Conservation (phyloP, 1,140 invertebrate species). For the Olivierus martensii region DNA sequence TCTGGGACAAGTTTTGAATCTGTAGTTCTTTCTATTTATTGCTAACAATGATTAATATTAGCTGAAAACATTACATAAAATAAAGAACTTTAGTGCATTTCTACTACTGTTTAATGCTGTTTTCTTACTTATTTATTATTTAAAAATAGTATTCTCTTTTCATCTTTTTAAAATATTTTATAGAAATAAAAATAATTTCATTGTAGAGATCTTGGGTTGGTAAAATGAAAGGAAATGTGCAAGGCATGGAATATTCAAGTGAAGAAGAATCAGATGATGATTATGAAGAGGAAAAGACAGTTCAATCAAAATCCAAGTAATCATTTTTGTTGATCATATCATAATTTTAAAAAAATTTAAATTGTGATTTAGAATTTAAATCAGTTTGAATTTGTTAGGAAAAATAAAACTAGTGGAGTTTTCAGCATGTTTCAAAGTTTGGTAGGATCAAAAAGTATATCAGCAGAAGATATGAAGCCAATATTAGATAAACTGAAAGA, state of each 20-base stretch:
- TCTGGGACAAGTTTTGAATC: no score
- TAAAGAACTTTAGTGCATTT: no score
- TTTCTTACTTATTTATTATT: no score
- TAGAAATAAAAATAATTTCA: not conserved
- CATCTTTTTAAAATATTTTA: no score
- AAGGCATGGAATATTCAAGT: constrained; percentile 27
- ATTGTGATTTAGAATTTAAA: not conserved
- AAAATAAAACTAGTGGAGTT: constrained; percentile 25
- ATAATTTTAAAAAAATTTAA: not conserved
- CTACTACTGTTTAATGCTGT: no score
- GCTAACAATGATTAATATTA: no score
- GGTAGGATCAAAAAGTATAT: constrained; percentile 58
- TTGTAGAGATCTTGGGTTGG: constrained; percentile 23
- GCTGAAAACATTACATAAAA: no score
- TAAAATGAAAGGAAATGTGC: constrained; percentile 30
- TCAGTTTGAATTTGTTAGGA: constrained; percentile 6
- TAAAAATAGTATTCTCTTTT: no score
- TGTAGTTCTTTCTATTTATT: no score
- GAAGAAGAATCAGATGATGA: constrained; percentile 25
- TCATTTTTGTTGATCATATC: not conserved
- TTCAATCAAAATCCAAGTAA: not conserved
- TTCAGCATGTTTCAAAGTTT: constrained; percentile 47
- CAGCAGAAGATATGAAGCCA: constrained; percentile 52
- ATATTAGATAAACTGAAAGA: constrained; percentile 90
- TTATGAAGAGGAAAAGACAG: constrained; percentile 12